Percentiles rank a stretch among this genome's conserved stretches.
Evolutionary conservation across 2,888 invertebrate genomes (phyloP).

Genomic region (Agonopterix subpropinquella): DNA sequence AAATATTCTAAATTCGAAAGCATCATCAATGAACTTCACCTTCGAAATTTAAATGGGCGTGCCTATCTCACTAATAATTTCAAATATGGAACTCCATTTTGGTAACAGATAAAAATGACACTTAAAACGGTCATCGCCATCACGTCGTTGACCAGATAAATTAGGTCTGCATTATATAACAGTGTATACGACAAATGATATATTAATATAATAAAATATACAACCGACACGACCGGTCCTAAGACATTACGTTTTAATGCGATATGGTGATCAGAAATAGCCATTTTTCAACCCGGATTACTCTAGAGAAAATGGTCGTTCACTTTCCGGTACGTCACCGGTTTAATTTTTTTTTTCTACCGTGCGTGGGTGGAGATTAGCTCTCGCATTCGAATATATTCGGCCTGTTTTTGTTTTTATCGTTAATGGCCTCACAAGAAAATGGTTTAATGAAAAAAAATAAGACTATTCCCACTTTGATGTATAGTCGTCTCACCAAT

Average conservation of each 20-base stretch:
- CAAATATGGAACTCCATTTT: conserved; percentile 29
- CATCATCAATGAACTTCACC: conserved; percentile 8
- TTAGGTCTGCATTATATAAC: conserved; percentile 59
- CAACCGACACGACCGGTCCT: conserved; percentile 38
- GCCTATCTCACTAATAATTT: conserved; percentile 19
- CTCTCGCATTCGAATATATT: conserved; percentile 26
- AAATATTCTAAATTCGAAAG: background rate
- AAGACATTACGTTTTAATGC: conserved; percentile 54
- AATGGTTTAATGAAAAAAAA: conserved; percentile 37
- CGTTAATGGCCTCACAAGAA: conserved; percentile 42
- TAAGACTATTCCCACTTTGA: conserved; percentile 20
- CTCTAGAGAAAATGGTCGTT: conserved; percentile 25
- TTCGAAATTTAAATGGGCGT: conserved; percentile 12
- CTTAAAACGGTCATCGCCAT: conserved; percentile 50
- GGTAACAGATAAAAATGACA: conserved; percentile 33
- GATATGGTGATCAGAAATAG: conserved; percentile 53
- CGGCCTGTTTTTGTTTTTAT: conserved; percentile 25
- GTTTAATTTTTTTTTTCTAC: conserved; percentile 25
- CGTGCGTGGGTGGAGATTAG: conserved; percentile 56
- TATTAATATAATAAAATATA: conserved; percentile 50
- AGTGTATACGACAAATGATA: conserved; percentile 55
- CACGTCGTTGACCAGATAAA: conserved; percentile 53
- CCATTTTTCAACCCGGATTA: conserved; percentile 50
- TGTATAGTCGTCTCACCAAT: conserved; percentile 12
- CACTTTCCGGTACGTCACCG: conserved; percentile 42